Evolutionary conservation across 2,113 vertebrate genomes (phyloP).

Genomic region (Mesocricetus auratus): DNA sequence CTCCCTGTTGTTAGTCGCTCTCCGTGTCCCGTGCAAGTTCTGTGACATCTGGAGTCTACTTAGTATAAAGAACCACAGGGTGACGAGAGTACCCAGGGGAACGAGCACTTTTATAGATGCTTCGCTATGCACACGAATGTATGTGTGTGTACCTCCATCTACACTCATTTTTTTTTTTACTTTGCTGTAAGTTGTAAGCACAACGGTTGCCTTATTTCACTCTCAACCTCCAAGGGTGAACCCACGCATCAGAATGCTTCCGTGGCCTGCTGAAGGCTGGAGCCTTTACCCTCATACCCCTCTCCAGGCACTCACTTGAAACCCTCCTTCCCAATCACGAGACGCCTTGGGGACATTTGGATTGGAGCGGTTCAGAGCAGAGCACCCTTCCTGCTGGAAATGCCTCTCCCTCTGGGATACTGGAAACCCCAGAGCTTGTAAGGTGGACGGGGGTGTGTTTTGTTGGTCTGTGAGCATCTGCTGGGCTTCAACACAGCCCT

Average conservation of each 20-base stretch:
- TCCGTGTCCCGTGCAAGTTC: conserved; percentile 9
- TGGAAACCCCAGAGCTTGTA: background rate
- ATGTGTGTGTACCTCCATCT: background rate
- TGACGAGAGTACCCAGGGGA: background rate
- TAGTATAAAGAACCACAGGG: conserved; percentile 11
- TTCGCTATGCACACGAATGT: background rate
- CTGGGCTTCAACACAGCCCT: background rate
- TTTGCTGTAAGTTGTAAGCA: conserved; percentile 15
- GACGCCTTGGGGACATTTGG: background rate
- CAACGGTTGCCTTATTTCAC: conserved; percentile 19
- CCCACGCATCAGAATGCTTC: background rate
- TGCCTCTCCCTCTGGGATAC: background rate
- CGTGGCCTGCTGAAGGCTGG: background rate
- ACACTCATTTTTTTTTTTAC: background rate
- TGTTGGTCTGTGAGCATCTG: background rate
- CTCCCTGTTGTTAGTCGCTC: conserved; percentile 38
- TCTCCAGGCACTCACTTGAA: conserved; percentile 25
- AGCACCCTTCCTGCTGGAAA: background rate
- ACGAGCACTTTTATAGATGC: background rate
- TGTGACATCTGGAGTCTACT: conserved; percentile 34
- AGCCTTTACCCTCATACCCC: background rate
- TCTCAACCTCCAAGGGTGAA: background rate
- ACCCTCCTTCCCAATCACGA: background rate
- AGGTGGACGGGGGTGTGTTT: background rate
- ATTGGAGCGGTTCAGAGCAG: background rate